Base-by-base conservation (phyloP, 2,797 vertebrate species). In the Sebastes paucispinis region DNA sequence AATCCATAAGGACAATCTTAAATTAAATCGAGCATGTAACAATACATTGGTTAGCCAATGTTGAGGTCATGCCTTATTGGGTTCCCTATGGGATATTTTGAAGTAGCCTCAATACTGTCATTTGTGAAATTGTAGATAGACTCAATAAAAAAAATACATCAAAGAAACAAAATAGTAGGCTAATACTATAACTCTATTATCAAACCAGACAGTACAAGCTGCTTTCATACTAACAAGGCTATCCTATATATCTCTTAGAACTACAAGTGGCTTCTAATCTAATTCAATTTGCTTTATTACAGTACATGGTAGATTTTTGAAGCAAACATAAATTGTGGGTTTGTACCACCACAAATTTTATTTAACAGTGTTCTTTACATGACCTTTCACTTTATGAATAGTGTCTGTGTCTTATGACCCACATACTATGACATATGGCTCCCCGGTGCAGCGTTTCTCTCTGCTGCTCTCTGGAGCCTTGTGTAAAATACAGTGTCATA, bases 401-500 rank as follows among this genome's bases (percentile, higher is more conserved):
- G 27, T 73, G 69, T 77, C 69, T 83, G 52, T 39, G 32, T 75
- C 62, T 80, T 85, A 75, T 81, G 81, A 90, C 78, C 74, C 85
- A 83, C 83, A 88, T 80, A 91, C 87, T 77, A 72, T 83, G 82
- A 81, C 82, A 80, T 74, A 82, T 67, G 73, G 78, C 66, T 85
- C 78, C 39, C 69, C 25, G 47, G 50, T 81, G 81, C 74, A 68
- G 73, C 22, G 18, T 79, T 84, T 81, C 70, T 77, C 59, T 54
- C 29, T 72, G 39, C 65, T 78, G 75, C 39, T 84, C 81, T 70
- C 66, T 24, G 50, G 59, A 73, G 72, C n/a, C 20, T 58, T 52
- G 13, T 84, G n/a, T 70, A 54, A 87, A 77, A 81, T 58, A 34
- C 39, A 72, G 64, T 69, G 75, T 76, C 78, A 86, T 5, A 63